Conservation (phyloP, 2,113 vertebrate genomes). For the Sminthopsis crassicaudata region DNA sequence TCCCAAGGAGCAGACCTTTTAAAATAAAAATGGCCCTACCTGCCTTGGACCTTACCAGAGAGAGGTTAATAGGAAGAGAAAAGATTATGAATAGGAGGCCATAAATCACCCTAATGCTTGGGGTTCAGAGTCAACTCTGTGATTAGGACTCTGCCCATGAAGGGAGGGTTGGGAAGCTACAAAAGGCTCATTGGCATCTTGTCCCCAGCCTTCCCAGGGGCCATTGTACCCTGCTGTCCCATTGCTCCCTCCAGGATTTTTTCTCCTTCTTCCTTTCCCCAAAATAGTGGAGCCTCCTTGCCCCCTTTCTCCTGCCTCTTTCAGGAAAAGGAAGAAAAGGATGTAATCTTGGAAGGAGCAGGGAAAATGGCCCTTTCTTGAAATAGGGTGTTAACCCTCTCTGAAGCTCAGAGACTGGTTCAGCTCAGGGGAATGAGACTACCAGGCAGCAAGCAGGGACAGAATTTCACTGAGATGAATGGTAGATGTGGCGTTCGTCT, state of each 20-base stretch:
- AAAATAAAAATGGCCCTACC: conserved; percentile 24
- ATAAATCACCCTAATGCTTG: neutral
- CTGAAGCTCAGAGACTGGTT: neutral
- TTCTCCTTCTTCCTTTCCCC: no score
- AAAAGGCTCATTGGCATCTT: neutral
- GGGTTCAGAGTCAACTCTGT: neutral
- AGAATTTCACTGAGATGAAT: neutral
- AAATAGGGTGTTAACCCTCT: neutral
- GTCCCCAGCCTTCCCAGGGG: no score
- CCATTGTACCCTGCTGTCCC: neutral
- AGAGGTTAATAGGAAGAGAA: neutral
- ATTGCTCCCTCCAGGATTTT: neutral
- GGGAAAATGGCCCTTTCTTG: neutral
- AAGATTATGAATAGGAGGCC: neutral
- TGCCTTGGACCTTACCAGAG: neutral
- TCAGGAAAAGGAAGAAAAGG: no score
- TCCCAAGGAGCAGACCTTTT: neutral
- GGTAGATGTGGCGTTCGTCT: neutral
- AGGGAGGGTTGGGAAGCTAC: neutral
- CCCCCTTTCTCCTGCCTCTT: neutral
- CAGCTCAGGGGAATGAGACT: neutral
- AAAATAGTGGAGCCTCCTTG: neutral
- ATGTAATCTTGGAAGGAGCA: neutral
- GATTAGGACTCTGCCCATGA: neutral
- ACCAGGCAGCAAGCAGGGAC: neutral